Conservation (phyloP, 2,113 vertebrate genomes). For the Helogale parvula region DNA sequence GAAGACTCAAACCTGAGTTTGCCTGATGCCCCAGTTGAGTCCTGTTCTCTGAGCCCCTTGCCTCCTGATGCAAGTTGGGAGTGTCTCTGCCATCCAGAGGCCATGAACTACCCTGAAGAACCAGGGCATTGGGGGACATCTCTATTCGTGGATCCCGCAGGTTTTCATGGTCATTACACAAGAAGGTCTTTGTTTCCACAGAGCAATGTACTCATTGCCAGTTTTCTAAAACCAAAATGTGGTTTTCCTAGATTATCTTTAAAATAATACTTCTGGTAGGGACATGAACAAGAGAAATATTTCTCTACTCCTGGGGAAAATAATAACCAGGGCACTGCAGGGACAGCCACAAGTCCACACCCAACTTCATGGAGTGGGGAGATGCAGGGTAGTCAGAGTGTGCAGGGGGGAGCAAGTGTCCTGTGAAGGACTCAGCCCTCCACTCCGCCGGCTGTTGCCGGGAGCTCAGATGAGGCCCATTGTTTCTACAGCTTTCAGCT, state of each 20-base stretch:
- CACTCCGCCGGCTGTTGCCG: background rate
- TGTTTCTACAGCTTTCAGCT: background rate
- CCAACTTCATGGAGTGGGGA: rapidly evolving
- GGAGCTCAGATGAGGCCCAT: background rate
- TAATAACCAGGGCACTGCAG: background rate
- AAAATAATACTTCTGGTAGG: background rate
- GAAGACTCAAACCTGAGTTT: background rate
- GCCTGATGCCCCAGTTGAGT: background rate
- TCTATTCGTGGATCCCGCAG: rapidly evolving
- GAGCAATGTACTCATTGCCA: background rate
- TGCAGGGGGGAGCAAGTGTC: rapidly evolving
- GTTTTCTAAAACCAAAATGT: background rate
- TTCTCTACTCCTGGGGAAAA: background rate
- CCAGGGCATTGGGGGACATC: rapidly evolving
- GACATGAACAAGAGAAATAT: background rate
- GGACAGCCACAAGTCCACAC: background rate
- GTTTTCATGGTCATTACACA: background rate
- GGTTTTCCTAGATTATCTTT: background rate
- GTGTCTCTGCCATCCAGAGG: background rate
- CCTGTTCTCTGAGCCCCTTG: background rate
- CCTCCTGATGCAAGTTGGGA: rapidly evolving
- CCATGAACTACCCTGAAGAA: rapidly evolving
- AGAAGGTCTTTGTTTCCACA: background rate
- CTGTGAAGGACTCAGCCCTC: no score
- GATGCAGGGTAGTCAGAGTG: rapidly evolving